Conservation (phyloP, 2,888 invertebrate species). For the Phyllotreta striolata region DNA sequence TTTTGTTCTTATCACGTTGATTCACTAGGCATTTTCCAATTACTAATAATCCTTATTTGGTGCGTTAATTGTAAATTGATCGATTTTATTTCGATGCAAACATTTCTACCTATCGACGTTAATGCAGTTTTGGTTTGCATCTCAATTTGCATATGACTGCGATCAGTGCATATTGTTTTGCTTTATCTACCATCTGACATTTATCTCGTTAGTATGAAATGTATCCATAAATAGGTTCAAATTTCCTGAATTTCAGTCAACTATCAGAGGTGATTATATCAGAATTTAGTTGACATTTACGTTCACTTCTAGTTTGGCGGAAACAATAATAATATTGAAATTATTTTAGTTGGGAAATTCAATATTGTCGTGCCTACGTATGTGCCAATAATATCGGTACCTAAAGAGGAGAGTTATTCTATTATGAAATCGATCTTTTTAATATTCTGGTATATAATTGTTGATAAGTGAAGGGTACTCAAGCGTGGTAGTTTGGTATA, state of each 20-base stretch:
- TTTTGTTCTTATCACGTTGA: no score
- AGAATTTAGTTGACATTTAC: constrained; percentile 11
- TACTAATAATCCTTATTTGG: no score
- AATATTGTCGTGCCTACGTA: constrained; percentile 1
- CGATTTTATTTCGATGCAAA: no score
- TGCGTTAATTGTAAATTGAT: no score
- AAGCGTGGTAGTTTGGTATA: no score
- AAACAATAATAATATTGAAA: constrained; percentile 15
- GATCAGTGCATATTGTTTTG: not conserved
- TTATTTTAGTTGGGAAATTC: constrained; percentile 12
- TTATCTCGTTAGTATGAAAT: constrained; percentile 10
- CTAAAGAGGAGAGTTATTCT: no score
- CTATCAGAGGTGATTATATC: not conserved
- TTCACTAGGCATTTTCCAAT: no score
- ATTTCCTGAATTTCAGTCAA: constrained; percentile 16
- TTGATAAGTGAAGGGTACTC: no score
- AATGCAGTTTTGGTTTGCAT: not conserved
- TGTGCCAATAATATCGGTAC: no score
- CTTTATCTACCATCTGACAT: constrained; percentile 14
- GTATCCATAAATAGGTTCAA: constrained; percentile 11
- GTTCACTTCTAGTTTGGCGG: constrained; percentile 5
- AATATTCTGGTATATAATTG: no score
- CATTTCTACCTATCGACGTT: no score
- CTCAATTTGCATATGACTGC: not conserved
- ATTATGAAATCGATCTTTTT: no score